Percentiles rank a stretch among this genome's conserved stretches.
Conservation (phyloP, 2,797 vertebrate genomes). For the Distichodus sexfasciatus region DNA sequence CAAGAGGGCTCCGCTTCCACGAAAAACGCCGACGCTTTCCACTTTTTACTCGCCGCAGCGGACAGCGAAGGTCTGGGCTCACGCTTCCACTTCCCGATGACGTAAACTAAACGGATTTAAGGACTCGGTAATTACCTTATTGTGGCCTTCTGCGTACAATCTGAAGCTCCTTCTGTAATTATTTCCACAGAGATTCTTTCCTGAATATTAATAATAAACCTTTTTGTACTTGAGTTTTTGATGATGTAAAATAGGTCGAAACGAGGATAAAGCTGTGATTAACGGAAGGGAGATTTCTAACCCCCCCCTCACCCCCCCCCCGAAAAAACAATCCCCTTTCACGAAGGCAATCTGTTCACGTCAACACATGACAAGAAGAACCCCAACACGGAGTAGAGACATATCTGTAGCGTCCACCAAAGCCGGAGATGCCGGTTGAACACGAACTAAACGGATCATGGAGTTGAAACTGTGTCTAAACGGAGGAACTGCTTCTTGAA, state of each 20-base stretch:
- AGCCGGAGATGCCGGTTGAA: conserved; percentile 89
- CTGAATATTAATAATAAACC: conserved; percentile 64
- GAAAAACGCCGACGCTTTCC: background rate
- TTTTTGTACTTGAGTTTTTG: conserved; percentile 68
- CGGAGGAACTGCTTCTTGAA: conserved; percentile 89
- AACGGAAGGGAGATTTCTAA: conserved; percentile 7
- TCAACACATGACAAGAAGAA: conserved; percentile 43
- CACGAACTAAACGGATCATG: conserved; percentile 70
- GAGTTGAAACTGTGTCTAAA: conserved; percentile 64
- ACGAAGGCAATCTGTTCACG: conserved; percentile 32
- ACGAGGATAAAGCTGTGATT: conserved; percentile 34
- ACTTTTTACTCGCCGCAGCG: background rate
- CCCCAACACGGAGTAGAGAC: conserved; percentile 49
- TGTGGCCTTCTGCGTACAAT: conserved; percentile 93
- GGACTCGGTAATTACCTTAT: conserved; percentile 81
- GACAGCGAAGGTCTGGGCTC: background rate
- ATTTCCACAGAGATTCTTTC: conserved; percentile 64
- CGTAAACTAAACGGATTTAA: conserved; percentile 30
- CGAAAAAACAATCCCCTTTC: too few relatives aligned
- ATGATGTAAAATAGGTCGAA: conserved; percentile 27
- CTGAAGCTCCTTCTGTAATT: conserved; percentile 76
- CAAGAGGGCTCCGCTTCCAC: background rate
- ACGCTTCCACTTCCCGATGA: conserved; percentile 7
- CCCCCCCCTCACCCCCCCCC: too few relatives aligned
- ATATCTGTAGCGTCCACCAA: conserved; percentile 83